phyloP scores from a whole-genome alignment of 2,888 invertebrate genomes.

The Pocota personata region DNA sequence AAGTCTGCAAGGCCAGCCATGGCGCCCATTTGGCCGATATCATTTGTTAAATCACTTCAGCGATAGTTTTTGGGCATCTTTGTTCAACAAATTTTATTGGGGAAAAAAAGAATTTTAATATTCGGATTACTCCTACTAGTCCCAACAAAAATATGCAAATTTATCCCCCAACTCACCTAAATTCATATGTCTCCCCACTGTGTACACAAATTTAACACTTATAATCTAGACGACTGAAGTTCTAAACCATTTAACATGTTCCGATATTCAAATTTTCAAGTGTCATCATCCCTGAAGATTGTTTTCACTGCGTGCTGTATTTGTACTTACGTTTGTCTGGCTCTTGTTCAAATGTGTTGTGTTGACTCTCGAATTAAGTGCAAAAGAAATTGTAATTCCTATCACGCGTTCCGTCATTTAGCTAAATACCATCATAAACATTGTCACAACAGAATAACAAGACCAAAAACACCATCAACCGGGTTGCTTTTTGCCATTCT shows the following conservation, averaged over 20 bases:
- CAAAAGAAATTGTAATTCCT: conserved; percentile 26
- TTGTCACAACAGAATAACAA: conserved; percentile 18
- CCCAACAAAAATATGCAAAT: background rate
- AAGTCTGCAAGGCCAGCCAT: no score
- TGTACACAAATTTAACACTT: background rate
- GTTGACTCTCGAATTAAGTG: background rate
- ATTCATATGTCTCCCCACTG: background rate
- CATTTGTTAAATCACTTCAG: no score
- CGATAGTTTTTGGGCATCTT: no score
- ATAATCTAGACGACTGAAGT: background rate
- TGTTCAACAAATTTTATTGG: no score
- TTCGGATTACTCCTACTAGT: background rate
- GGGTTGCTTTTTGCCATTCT: background rate
- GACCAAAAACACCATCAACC: background rate
- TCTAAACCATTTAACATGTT: conserved; percentile 1
- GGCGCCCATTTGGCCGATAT: no score
- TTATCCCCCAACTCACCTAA: background rate
- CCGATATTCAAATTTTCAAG: background rate
- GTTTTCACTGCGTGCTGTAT: background rate
- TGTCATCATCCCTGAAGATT: background rate
- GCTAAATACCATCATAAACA: conserved; percentile 20
- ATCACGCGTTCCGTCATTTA: conserved; percentile 1
- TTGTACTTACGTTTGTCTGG: background rate
- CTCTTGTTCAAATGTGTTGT: background rate
- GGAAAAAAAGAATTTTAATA: no score